Evolutionary conservation across 2,113 vertebrate genomes (phyloP).

Genomic region (Pluvialis apricaria): DNA sequence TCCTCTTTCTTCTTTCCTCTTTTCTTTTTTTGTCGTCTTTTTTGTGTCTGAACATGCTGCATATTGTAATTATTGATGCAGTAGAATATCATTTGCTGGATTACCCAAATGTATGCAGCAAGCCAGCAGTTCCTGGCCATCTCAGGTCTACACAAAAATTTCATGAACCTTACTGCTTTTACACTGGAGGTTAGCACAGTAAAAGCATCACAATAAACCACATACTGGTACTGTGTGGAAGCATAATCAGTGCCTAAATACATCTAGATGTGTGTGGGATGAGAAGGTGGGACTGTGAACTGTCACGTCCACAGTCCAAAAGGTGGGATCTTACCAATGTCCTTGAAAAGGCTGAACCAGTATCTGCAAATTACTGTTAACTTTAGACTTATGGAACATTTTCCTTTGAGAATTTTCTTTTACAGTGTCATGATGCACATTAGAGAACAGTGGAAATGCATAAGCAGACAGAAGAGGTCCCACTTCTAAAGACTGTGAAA

Average conservation of each 20-base stretch:
- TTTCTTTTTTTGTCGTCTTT: too few relatives aligned
- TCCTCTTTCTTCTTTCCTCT: accelerated
- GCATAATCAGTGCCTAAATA: background rate
- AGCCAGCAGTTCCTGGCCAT: background rate
- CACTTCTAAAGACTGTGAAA: background rate
- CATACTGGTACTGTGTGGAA: background rate
- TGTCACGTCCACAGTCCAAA: background rate
- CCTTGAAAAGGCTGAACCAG: background rate
- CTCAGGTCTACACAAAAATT: background rate
- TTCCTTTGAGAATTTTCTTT: background rate
- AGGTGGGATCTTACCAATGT: background rate
- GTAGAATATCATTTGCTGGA: background rate
- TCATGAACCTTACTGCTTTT: background rate
- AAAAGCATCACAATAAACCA: background rate
- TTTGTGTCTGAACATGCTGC: background rate
- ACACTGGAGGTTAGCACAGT: background rate
- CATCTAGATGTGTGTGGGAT: accelerated
- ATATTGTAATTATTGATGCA: background rate
- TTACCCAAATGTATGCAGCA: background rate
- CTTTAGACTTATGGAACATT: background rate
- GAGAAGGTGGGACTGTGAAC: background rate
- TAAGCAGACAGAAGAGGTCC: background rate
- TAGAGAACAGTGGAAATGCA: background rate
- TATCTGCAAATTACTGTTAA: background rate
- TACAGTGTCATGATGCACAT: background rate